Percentiles rank a stretch among this genome's conserved stretches.
phyloP scores from a whole-genome alignment of 2,888 invertebrate genomes.

The Meghimatium bilineatum region DNA sequence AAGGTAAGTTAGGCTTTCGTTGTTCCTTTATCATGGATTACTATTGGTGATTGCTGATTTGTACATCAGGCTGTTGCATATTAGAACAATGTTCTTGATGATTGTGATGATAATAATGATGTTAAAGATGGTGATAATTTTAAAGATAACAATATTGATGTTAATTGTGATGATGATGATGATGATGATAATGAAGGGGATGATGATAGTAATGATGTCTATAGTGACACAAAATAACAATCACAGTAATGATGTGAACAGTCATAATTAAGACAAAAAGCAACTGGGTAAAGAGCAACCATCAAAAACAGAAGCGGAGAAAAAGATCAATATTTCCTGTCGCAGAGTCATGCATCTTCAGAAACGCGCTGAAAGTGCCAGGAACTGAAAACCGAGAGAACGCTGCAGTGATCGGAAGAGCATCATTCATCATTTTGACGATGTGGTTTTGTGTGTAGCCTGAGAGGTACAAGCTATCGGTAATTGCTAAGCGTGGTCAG shows the following conservation, averaged over 20 bases:
- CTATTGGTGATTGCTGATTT: too few species aligned
- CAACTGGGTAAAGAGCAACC: not conserved
- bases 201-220: not conserved
- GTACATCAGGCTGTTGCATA: too few species aligned
- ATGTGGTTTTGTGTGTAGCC: slow-evolving; percentile 30
- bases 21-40: too few species aligned
- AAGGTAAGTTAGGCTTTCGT: too few species aligned
- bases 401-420: slow-evolving; percentile 37
- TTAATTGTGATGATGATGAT: not conserved
- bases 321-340: slow-evolving; percentile 26
- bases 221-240: too few species aligned
- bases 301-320: slow-evolving; percentile 4
- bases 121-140: too few species aligned
- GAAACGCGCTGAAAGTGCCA: slow-evolving; percentile 15
- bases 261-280: not conserved
- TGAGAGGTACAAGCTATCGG: slow-evolving; percentile 16
- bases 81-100: too few species aligned
- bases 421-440: slow-evolving; percentile 37
- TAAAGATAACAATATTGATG: not conserved
- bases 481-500: slow-evolving; percentile 31
- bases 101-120: too few species aligned
- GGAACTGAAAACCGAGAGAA: slow-evolving; percentile 27
- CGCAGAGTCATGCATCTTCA: slow-evolving; percentile 20
- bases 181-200: not conserved
- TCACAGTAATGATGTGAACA: too few species aligned